A percentile compares a stretch with the other conserved stretches of the same genome.
These are phyloP conservation scores for Haliclystus octoradiatus DNA, from an alignment of 30 jellyfish, hydroid and myxozoan species.

Conservation along the genomic window DNA sequence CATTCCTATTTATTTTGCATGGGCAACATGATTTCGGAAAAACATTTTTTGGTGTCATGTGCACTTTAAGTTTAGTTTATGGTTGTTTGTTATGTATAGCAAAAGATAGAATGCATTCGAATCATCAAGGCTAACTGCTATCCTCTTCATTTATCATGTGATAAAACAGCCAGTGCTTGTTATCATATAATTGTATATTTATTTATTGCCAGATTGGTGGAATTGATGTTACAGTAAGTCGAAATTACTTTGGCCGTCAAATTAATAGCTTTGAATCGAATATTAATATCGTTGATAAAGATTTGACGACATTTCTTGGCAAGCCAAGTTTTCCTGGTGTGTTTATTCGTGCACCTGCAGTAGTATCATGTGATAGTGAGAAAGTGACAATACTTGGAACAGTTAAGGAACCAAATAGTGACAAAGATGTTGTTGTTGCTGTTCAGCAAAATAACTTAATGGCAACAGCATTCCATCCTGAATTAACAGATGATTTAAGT, in stretches of 20 bases:
- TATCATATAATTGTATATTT: neutral
- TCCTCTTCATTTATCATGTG: no score
- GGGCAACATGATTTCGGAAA: no score
- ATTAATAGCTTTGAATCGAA: conserved; percentile 71
- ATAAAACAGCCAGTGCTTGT: no score
- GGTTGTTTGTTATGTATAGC: no score
- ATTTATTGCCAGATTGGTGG: conserved; percentile 70
- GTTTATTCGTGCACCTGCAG: conserved; percentile 95
- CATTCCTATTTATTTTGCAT: no score
- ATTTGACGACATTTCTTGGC: neutral
- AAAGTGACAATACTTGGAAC: conserved; percentile 62
- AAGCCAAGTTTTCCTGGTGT: conserved; percentile 44
- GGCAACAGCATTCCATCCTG: conserved; percentile 97
- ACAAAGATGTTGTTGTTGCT: conserved; percentile 61
- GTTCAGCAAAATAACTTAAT: conserved; percentile 70
- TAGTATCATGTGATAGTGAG: conserved; percentile 30
- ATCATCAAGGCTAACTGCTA: no score
- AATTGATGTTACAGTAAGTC: conserved; percentile 71
- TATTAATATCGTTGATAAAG: conserved; percentile 17
- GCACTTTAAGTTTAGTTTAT: no score
- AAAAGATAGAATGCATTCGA: no score
- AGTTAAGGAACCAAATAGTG: conserved; percentile 3
- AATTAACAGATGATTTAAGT: conserved; percentile 62
- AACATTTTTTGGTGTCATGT: no score
- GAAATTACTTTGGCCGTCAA: conserved; percentile 96